phyloP scores from a whole-genome alignment of 2,113 vertebrate species.

The Microcebus griseorufus region DNA sequence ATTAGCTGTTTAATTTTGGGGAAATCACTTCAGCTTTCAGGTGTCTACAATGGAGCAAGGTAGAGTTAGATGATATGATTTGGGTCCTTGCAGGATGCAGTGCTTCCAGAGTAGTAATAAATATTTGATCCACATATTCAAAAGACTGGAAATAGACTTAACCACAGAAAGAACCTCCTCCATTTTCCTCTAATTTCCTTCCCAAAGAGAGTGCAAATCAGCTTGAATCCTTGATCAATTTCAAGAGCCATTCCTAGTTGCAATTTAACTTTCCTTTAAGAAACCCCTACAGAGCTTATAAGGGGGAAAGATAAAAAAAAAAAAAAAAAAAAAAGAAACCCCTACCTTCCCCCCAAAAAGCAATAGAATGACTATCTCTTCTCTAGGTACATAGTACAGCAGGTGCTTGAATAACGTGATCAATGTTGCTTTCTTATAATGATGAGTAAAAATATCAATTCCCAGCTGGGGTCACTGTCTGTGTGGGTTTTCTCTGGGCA shows the following conservation, averaged over 20 bases:
- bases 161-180: background rate
- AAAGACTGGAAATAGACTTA: slow-evolving; percentile 3
- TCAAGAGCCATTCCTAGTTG: background rate
- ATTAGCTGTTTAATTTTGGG: background rate
- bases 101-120: slow-evolving; percentile 1
- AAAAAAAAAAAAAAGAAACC: too few species aligned
- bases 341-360: too few species aligned
- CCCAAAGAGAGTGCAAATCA: background rate
- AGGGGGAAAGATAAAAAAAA: too few species aligned
- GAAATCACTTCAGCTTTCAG: background rate
- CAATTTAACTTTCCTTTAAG: slow-evolving; percentile 19
- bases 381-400: background rate
- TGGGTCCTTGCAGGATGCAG: background rate
- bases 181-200: background rate
- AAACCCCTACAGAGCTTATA: background rate
- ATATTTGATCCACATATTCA: background rate
- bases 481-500: background rate
- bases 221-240: background rate
- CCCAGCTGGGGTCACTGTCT: background rate
- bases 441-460: background rate
- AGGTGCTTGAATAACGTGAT: background rate
- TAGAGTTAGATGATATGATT: background rate
- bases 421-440: background rate
- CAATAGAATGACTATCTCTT: background rate
- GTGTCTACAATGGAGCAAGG: background rate